Conservation (phyloP, 2,797 vertebrate species). For the Todus mexicanus region DNA sequence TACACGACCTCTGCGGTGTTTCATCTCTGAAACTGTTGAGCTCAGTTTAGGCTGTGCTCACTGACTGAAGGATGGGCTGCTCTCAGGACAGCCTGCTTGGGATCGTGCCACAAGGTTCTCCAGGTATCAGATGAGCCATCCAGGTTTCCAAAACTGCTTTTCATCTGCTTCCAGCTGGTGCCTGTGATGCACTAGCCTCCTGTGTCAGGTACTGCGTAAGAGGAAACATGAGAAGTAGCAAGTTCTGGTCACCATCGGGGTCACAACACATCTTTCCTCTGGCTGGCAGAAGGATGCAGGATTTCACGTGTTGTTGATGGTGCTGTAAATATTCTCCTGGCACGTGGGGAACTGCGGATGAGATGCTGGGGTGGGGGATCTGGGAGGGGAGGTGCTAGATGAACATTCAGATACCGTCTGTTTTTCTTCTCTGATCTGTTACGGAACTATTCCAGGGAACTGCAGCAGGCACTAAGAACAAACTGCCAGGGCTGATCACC, state of each 20-base stretch:
- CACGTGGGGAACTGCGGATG: neutral
- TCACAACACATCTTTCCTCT: neutral
- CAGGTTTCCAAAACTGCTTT: neutral
- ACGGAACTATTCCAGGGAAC: slow-evolving; percentile 82
- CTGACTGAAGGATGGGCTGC: neutral
- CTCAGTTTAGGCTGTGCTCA: neutral
- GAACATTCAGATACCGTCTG: neutral
- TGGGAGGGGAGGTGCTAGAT: neutral
- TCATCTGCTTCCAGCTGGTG: neutral
- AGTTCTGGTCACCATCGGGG: neutral
- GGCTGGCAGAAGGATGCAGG: neutral
- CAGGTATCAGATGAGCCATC: neutral
- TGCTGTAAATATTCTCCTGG: neutral
- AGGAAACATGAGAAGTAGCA: neutral
- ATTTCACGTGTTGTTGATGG: neutral
- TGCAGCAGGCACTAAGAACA: slow-evolving; percentile 97
- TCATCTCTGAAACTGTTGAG: neutral
- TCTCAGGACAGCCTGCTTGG: neutral
- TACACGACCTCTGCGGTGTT: neutral
- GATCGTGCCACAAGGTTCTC: neutral
- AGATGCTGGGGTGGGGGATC: neutral
- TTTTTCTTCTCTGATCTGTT: neutral
- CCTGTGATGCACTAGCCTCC: neutral
- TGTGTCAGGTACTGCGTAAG: neutral
- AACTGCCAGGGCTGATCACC: slow-evolving; percentile 93